Percentiles rank a stretch among this genome's conserved stretches.
phyloP scores from a whole-genome alignment of 2,113 vertebrate genomes.

The Tricholaema leucomelas region DNA sequence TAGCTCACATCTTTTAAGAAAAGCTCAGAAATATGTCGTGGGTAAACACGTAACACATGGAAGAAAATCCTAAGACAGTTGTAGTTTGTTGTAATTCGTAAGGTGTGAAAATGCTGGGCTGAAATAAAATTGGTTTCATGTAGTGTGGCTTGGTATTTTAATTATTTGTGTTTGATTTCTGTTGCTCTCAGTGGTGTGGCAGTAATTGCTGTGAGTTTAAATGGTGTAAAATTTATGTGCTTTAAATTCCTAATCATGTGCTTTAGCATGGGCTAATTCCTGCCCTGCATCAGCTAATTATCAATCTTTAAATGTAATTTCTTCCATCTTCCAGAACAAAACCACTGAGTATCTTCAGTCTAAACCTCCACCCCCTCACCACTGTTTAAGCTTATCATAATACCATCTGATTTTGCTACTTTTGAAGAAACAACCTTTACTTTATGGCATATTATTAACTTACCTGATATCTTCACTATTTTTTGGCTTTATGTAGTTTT shows the following conservation, averaged over 20 bases:
- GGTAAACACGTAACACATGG: neutral
- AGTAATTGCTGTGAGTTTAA: neutral
- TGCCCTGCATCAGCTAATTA: neutral
- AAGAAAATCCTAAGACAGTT: neutral
- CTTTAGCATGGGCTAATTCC: neutral
- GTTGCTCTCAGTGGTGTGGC: neutral
- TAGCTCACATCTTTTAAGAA: neutral
- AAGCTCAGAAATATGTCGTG: neutral
- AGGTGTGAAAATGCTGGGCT: neutral
- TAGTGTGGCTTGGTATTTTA: neutral
- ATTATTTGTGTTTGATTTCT: neutral
- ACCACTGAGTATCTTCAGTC: neutral
- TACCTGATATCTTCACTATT: rapidly evolving
- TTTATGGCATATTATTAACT: neutral
- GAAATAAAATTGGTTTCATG: neutral
- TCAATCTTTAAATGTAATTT: neutral
- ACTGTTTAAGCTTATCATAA: neutral
- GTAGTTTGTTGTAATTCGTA: neutral
- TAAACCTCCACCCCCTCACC: neutral
- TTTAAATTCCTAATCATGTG: neutral
- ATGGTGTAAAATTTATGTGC: neutral
- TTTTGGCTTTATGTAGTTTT: neutral
- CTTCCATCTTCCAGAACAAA: neutral
- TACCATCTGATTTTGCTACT: neutral
- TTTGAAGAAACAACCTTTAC: neutral